Base-by-base conservation (phyloP, 2,113 vertebrate genomes). In the Gorilla gorilla region DNA sequence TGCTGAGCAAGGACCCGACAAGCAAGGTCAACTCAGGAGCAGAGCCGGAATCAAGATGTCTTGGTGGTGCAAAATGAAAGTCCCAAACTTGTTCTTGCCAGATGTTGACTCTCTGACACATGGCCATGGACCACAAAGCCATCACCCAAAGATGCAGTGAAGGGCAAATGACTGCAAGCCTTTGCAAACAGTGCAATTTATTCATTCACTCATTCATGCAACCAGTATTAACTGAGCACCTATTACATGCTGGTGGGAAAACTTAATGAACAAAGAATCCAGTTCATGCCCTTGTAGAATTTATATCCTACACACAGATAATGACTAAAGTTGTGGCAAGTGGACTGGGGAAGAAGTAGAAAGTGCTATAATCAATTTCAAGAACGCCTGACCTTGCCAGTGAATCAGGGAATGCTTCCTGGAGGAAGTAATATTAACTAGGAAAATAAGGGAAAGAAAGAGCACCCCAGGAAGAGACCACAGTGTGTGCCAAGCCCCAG, bases 321-420 rank as follows among this genome's bases (percentile, higher is more conserved):
- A 30, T 16, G 9, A 50, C 20, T 45, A 6, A 18, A 35, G 52
- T 14, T 2, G 6, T 5, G 32, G n/a, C 17, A 50, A 40, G 14
- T 5, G 68, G 27, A 16, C 57, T 5, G 8, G 57, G 82, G 32
- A 66, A 64, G 38, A 70, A 45, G 32, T 6, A 35, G 35, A 18
- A 52, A n/a, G 18, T 2, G 5, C 40, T 11, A 18, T 1, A 38
- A 23, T 25, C 23, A 32, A 6, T 12, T 4, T n/a, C 55, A 3
- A 18, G 81, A 45, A 27, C 0, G 7, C 8, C 35, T 23, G 11
- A 3, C 13, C 81, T 73, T 5, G 2, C 18, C n/a, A 6, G 18
- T 68, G 35, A 43, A 64, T 23, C 78, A 45, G 78, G 38, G 30
- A 72, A 57, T 40, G n/a, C 45, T 35, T 79, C 30, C 30, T 50